These are phyloP conservation scores for Parascotia fuliginaria DNA, from an alignment of 2,888 invertebrate species.

Conservation along the genomic window DNA sequence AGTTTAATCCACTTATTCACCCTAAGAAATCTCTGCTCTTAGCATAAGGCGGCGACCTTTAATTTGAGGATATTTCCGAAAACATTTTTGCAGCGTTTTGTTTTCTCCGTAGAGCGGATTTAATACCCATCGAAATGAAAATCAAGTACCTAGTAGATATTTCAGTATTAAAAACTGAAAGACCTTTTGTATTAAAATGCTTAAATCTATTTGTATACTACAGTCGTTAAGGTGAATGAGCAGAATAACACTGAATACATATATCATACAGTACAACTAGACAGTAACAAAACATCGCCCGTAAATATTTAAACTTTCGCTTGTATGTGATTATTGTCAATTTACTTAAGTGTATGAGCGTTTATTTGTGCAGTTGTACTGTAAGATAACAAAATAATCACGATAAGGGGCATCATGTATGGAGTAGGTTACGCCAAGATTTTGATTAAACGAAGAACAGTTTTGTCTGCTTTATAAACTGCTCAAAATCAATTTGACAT, in stretches of 20 bases:
- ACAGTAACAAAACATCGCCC: background rate
- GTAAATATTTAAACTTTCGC: background rate
- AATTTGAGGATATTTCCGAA: too few species aligned
- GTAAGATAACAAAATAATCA: constrained; percentile 9
- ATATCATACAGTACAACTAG: constrained; percentile 5
- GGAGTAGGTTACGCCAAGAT: constrained; percentile 20
- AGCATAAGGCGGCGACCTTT: background rate
- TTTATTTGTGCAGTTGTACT: constrained; percentile 1
- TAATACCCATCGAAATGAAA: too few species aligned
- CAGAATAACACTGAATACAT: background rate
- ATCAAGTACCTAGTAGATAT: too few species aligned
- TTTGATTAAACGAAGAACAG: constrained; percentile 8
- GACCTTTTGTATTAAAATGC: too few species aligned
- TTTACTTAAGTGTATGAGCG: background rate
- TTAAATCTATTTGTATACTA: too few species aligned
- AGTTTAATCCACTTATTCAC: background rate
- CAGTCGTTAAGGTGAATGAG: background rate
- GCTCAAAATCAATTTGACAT: too few species aligned
- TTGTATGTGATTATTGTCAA: constrained; percentile 2
- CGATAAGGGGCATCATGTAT: constrained; percentile 10
- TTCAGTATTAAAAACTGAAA: too few species aligned
- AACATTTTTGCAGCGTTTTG: too few species aligned
- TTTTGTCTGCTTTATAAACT: too few species aligned
- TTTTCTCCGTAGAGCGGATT: too few species aligned
- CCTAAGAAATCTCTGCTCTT: background rate